Conservation (phyloP, 2,888 invertebrate genomes). For the Cephus pygmeus region DNA sequence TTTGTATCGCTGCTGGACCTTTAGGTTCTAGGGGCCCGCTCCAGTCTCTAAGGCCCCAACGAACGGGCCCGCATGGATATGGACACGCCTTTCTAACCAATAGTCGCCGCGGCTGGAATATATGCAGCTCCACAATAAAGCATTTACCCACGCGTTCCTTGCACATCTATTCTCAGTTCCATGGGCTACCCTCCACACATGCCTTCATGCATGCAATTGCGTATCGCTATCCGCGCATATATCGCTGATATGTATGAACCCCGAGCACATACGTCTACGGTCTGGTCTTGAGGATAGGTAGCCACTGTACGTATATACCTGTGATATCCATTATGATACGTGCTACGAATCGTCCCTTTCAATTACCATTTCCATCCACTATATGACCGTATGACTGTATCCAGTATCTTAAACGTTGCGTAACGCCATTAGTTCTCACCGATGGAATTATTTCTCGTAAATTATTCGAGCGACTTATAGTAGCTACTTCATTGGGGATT, state of each 20-base stretch:
- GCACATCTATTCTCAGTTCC: constrained; percentile 42
- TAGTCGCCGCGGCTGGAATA: constrained; percentile 42
- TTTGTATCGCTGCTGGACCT: constrained; percentile 48
- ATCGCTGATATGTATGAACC: constrained; percentile 30
- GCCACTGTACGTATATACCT: constrained; percentile 9
- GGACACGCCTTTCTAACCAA: constrained; percentile 28
- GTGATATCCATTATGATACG: constrained; percentile 31
- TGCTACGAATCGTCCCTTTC: constrained; percentile 40
- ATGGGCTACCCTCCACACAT: constrained; percentile 35
- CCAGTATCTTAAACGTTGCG: not conserved
- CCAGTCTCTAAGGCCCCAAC: not conserved
- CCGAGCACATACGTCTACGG: not conserved
- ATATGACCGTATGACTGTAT: not conserved
- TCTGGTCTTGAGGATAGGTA: not conserved
- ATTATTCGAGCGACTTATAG: not conserved
- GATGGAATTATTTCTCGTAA: not conserved
- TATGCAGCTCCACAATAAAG: constrained; percentile 52
- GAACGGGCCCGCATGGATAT: constrained; percentile 22
- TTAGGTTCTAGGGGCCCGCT: not conserved
- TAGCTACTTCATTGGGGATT: not conserved
- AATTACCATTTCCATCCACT: constrained; percentile 32
- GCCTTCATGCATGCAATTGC: constrained; percentile 48
- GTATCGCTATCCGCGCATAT: constrained; percentile 32
- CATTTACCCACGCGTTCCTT: constrained; percentile 55
- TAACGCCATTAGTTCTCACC: not conserved